Conservation (phyloP, 2,113 vertebrate species). For the Gymnorhina tibicen region DNA sequence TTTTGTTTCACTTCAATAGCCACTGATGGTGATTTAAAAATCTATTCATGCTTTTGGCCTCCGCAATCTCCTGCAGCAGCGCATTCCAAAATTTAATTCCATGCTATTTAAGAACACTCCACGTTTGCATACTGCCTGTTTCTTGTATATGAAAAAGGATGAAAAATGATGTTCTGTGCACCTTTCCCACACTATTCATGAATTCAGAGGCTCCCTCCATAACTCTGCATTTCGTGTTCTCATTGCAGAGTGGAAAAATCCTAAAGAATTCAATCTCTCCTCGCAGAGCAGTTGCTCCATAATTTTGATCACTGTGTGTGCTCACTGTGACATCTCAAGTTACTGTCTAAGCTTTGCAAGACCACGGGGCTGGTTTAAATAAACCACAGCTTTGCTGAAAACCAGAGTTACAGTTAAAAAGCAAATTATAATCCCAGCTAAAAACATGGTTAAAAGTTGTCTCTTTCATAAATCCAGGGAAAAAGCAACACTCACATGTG, state of each 20-base stretch:
- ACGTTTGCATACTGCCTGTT: not conserved
- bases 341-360: not conserved
- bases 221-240: not conserved
- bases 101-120: not conserved
- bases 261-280: conserved; percentile 5
- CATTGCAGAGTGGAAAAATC: not conserved
- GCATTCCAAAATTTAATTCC: not conserved
- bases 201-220: not conserved
- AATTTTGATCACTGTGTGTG: not conserved
- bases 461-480: accelerated
- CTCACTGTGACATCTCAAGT: not conserved
- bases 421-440: not conserved
- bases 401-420: not conserved
- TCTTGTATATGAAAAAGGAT: not conserved
- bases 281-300: conserved; percentile 32
- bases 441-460: not conserved
- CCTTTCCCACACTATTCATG: not conserved
- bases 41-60: not conserved
- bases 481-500: not conserved
- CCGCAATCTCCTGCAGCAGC: not conserved
- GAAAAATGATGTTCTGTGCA: not conserved
- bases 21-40: not conserved
- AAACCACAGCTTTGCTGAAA: not conserved
- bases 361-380: not conserved
- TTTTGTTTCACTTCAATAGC: conserved; percentile 18